phyloP scores from a whole-genome alignment of 2,797 vertebrate genomes.

The Eospalax fontanierii region DNA sequence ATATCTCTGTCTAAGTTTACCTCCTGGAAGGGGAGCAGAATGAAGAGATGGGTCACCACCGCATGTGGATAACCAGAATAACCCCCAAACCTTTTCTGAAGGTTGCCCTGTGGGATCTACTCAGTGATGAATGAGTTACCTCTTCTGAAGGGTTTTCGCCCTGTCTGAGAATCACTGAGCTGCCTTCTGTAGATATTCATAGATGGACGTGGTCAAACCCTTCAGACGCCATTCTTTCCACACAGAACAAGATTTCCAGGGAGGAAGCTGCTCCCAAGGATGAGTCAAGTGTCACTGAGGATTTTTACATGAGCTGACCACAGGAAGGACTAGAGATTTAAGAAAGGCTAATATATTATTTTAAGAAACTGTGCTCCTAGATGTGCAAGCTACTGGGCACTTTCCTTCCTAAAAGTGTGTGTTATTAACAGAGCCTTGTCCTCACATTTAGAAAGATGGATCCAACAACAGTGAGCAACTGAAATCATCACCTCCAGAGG shows the following conservation, averaged over 20 bases:
- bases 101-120: neutral
- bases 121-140: neutral
- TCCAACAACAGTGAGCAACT: neutral
- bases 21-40: neutral
- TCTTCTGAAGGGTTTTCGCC: neutral
- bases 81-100: neutral
- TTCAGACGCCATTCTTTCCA: neutral
- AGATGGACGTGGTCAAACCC: neutral
- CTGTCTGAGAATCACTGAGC: neutral
- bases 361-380: neutral
- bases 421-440: neutral
- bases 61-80: too few relatives aligned
- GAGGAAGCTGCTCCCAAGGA: neutral
- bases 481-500: accelerated
- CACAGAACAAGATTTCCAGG: neutral
- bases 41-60: neutral
- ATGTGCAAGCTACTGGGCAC: neutral
- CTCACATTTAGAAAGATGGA: neutral
- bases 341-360: neutral
- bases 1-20: neutral
- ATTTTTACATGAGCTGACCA: neutral
- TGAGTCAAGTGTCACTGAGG: neutral
- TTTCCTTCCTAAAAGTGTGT: neutral
- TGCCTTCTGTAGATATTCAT: neutral
- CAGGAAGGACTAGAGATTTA: neutral